phyloP scores from a whole-genome alignment of 2,888 invertebrate species.

The Antheraea assamensis region DNA sequence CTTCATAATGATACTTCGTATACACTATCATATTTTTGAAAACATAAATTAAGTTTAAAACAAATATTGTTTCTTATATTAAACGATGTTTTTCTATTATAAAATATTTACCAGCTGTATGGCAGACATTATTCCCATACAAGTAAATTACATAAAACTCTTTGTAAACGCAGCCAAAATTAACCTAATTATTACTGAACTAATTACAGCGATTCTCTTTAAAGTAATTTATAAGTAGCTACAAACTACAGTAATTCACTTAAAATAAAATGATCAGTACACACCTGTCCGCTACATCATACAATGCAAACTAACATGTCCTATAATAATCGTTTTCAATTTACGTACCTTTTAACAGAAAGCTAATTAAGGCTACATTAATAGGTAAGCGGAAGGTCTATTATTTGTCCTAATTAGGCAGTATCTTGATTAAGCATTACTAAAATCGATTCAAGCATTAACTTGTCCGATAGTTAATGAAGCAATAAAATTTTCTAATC shows the following conservation, averaged over 20 bases:
- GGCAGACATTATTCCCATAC: not conserved
- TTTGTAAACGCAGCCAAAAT: not conserved
- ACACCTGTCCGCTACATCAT: no score
- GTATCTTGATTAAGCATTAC: not conserved
- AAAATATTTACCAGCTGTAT: not conserved
- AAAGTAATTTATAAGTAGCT: not conserved
- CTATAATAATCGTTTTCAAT: not conserved
- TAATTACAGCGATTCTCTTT: not conserved
- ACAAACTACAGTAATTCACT: not conserved
- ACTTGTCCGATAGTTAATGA: not conserved
- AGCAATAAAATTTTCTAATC: no score
- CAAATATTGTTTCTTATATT: not conserved
- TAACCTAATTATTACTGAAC: not conserved
- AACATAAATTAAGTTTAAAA: not conserved
- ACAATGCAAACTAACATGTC: no score
- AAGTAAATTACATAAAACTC: not conserved
- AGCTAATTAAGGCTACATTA: not conserved
- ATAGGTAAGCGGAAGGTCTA: not conserved
- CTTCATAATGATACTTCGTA: conserved; percentile 41
- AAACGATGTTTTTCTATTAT: not conserved
- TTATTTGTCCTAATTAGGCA: not conserved
- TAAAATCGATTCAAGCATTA: not conserved
- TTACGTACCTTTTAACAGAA: not conserved
- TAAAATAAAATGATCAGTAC: not conserved
- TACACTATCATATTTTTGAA: not conserved